Percentiles rank a stretch among this genome's conserved stretches.
These are phyloP conservation scores for Embidobia sp. DNA, from an alignment of 2,888 invertebrate species.

Conservation along the genomic window DNA sequence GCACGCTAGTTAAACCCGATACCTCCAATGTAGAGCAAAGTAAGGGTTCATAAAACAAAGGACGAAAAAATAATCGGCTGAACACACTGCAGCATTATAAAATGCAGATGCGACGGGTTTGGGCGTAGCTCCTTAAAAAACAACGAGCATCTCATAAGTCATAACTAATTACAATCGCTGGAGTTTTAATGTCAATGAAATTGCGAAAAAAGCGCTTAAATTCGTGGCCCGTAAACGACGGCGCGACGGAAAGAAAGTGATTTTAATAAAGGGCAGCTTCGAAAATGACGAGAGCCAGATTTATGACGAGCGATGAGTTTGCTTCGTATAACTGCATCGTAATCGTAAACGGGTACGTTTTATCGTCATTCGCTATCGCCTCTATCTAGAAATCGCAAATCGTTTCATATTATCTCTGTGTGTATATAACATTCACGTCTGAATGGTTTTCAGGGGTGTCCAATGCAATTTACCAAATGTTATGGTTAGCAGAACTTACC, in stretches of 20 bases:
- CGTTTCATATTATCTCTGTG: slow-evolving; percentile 43
- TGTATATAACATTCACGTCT: slow-evolving; percentile 12
- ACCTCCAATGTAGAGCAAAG: slow-evolving; percentile 34
- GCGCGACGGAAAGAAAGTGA: slow-evolving; percentile 51
- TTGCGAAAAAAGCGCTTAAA: slow-evolving; percentile 41
- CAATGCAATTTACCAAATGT: too few relatives aligned
- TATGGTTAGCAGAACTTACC: neutral
- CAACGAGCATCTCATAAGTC: slow-evolving; percentile 45
- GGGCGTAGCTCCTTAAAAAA: slow-evolving; percentile 43
- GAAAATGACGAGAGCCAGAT: slow-evolving; percentile 62
- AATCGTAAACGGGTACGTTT: slow-evolving; percentile 64
- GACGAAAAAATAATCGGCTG: slow-evolving; percentile 53
- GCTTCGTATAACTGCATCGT: slow-evolving; percentile 64
- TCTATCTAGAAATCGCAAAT: slow-evolving; percentile 61
- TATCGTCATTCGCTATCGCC: slow-evolving; percentile 61
- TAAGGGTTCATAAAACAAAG: slow-evolving; percentile 56
- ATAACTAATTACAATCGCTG: slow-evolving; percentile 58
- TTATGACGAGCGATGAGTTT: slow-evolving; percentile 58
- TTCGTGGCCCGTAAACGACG: slow-evolving; percentile 45
- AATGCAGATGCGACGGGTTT: slow-evolving; percentile 51
- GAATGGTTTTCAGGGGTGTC: slow-evolving; percentile 5
- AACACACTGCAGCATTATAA: slow-evolving; percentile 59
- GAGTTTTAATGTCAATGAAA: slow-evolving; percentile 51
- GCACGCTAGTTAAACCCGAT: slow-evolving; percentile 45
- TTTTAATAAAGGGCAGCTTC: slow-evolving; percentile 62